Conservation (phyloP, 2,888 invertebrate species). For the Troides aeacus region DNA sequence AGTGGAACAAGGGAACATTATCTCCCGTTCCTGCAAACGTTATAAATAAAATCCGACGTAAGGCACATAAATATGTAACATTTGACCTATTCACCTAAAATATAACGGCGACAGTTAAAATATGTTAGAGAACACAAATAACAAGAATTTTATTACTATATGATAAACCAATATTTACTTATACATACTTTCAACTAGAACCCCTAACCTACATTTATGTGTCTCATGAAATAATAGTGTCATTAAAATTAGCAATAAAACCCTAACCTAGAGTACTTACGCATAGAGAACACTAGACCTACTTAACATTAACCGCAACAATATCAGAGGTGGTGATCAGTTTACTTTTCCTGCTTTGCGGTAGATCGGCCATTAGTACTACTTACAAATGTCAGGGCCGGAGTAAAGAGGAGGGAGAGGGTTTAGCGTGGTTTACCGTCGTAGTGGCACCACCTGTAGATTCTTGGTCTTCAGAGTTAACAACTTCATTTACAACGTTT, state of each 20-base stretch:
- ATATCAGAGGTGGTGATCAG: background rate
- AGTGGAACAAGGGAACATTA: conserved; percentile 1
- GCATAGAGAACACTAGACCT: background rate
- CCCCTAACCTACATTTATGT: too few species aligned
- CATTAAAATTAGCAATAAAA: background rate
- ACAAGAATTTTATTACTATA: too few species aligned
- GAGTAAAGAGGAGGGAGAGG: background rate
- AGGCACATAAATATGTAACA: background rate
- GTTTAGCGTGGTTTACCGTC: background rate
- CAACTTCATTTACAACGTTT: background rate
- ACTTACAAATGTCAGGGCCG: background rate
- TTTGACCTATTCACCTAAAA: background rate
- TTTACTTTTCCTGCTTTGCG: background rate
- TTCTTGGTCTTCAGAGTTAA: background rate
- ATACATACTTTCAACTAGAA: too few species aligned
- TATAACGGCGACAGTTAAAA: too few species aligned
- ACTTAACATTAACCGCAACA: background rate
- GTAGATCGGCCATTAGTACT: background rate
- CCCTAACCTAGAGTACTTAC: background rate
- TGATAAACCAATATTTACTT: too few species aligned
- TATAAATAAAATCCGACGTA: background rate
- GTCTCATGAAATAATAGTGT: background rate
- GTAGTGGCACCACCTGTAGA: background rate
- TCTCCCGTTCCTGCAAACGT: background rate
- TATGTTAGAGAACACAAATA: too few species aligned